These are phyloP conservation scores for Polydesmus complanatus DNA, from an alignment of 2,888 invertebrate species.

Conservation along the genomic window DNA sequence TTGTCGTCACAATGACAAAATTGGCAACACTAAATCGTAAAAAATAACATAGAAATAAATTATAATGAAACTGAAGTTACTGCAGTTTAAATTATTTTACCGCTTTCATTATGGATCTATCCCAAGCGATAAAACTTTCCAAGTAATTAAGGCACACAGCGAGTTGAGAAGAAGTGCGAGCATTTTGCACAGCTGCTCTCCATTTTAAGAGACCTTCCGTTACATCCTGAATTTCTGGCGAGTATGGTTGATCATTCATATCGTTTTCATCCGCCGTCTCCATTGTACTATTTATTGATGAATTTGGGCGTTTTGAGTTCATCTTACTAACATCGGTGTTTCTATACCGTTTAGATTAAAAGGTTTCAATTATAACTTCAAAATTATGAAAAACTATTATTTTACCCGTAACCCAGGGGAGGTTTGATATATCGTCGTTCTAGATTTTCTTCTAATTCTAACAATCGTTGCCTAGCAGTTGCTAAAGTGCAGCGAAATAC, in stretches of 20 bases:
- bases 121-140: constrained; percentile 91
- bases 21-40: constrained; percentile 71
- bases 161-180: constrained; percentile 76
- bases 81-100: constrained; percentile 47
- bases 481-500: constrained; percentile 31
- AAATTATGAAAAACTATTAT: constrained; percentile 9
- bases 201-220: constrained; percentile 58
- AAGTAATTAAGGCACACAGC: constrained; percentile 78
- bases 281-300: constrained; percentile 15
- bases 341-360: constrained; percentile 2
- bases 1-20: constrained; percentile 93
- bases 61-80: background rate
- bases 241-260: background rate
- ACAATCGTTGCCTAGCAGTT: constrained; percentile 54
- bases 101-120: constrained; percentile 98
- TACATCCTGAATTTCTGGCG: constrained; percentile 35
- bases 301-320: background rate
- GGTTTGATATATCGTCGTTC: constrained; percentile 87
- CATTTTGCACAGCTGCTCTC: constrained; percentile 74
- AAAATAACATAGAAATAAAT: constrained; percentile 7
- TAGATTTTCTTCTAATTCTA: constrained; percentile 73
- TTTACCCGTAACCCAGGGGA: constrained; percentile 51
- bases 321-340: constrained; percentile 13
- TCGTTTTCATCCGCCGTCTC: constrained; percentile 22
- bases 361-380: constrained; percentile 7